Evolutionary conservation across 1,140 invertebrate genomes (phyloP).

Genomic region (Coelopa frigida): DNA sequence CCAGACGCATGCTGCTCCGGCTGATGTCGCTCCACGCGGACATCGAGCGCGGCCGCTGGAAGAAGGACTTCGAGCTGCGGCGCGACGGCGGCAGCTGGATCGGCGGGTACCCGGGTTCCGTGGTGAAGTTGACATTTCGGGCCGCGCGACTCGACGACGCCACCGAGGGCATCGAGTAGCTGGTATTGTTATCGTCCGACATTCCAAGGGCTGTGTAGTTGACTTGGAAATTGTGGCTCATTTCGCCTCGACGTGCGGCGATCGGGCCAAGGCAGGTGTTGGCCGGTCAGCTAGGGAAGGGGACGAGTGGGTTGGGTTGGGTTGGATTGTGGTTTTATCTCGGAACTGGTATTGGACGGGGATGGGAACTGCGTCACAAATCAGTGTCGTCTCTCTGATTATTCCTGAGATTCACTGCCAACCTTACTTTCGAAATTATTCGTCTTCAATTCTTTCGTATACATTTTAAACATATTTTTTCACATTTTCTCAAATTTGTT

Average conservation of each 20-base stretch:
- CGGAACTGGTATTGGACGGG: too few relatives aligned
- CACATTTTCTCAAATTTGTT: too few relatives aligned
- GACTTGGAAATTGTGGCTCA: slow-evolving; percentile 43
- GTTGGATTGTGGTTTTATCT: too few relatives aligned
- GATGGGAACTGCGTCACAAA: too few relatives aligned
- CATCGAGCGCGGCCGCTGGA: slow-evolving; percentile 63
- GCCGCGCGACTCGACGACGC: slow-evolving; percentile 44
- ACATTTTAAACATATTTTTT: too few relatives aligned
- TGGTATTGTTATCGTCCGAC: slow-evolving; percentile 42
- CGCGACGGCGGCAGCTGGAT: slow-evolving; percentile 45
- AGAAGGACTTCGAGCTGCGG: slow-evolving; percentile 41
- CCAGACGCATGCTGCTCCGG: slow-evolving; percentile 68
- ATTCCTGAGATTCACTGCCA: too few relatives aligned
- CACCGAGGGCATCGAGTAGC: slow-evolving; percentile 33
- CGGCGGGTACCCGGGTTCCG: slow-evolving; percentile 56
- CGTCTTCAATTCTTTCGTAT: too few relatives aligned
- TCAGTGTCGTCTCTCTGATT: too few relatives aligned
- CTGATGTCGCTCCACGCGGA: slow-evolving; percentile 78
- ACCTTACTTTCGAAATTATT: too few relatives aligned
- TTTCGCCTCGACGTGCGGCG: too few relatives aligned
- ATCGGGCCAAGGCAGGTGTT: too few relatives aligned
- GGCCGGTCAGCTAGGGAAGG: background rate
- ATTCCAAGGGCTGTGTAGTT: slow-evolving; percentile 43
- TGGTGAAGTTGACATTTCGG: slow-evolving; percentile 65
- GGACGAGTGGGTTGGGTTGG: too few relatives aligned